Conservation (phyloP, 1,140 invertebrate species). For the Nasonia giraulti region DNA sequence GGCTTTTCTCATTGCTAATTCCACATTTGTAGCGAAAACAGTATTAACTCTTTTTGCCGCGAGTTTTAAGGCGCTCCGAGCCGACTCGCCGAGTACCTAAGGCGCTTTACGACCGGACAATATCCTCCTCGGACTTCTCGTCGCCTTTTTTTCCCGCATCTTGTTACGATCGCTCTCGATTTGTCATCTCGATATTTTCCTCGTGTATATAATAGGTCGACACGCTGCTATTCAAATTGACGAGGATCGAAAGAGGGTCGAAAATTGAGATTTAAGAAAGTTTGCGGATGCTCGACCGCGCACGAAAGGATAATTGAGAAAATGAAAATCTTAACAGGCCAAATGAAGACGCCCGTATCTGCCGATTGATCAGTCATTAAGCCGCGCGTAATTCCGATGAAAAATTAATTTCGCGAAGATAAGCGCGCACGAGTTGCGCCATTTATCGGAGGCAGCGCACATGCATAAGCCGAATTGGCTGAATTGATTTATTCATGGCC, state of each 20-base stretch:
- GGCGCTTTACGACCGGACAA: not conserved
- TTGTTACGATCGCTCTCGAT: not conserved
- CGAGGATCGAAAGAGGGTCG: not conserved
- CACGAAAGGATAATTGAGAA: slow-evolving; percentile 23
- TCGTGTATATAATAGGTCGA: not conserved
- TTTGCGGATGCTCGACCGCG: not conserved
- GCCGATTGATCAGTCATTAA: slow-evolving; percentile 19
- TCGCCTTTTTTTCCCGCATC: not conserved
- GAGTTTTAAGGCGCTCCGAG: not conserved
- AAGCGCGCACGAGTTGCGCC: not conserved
- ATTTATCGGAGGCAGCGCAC: not conserved
- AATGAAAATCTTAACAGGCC: slow-evolving; percentile 26
- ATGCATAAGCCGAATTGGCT: slow-evolving; percentile 26
- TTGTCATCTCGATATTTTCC: not conserved
- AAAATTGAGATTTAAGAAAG: slow-evolving; percentile 22
- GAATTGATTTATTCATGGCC: slow-evolving; percentile 62
- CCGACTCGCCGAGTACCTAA: not conserved
- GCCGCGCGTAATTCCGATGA: slow-evolving; percentile 7
- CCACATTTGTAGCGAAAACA: slow-evolving; percentile 34
- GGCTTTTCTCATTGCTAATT: slow-evolving; percentile 39
- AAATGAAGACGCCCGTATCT: slow-evolving; percentile 13
- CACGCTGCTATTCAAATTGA: not conserved
- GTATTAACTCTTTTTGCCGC: slow-evolving; percentile 35
- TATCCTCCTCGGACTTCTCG: not conserved
- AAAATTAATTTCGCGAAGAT: slow-evolving; percentile 51